Conservation (phyloP, 2,113 vertebrate genomes). For the Nansenia antarctica region DNA sequence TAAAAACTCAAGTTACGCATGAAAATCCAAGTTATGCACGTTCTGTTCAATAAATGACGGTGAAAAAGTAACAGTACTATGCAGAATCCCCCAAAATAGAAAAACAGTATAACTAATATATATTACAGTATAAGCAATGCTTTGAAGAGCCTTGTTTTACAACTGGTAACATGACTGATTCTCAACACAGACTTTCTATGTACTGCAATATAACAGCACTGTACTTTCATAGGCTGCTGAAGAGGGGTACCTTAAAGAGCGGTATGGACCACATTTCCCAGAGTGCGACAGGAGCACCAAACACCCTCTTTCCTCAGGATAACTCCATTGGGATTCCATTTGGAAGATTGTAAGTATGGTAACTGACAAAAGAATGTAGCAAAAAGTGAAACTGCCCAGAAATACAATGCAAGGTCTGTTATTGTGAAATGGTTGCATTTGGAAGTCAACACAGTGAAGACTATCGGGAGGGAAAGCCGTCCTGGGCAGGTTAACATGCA, state of each 20-base stretch:
- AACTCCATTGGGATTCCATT: background rate
- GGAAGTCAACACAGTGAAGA: conserved; percentile 15
- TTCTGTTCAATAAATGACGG: conserved; percentile 3
- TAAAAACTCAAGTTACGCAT: background rate
- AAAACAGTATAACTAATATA: background rate
- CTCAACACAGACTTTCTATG: conserved; percentile 8
- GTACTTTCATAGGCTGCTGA: background rate
- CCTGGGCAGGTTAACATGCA: conserved; percentile 46
- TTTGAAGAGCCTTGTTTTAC: too few relatives aligned
- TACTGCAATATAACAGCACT: background rate
- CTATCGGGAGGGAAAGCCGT: conserved; percentile 4
- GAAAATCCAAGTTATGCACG: background rate
- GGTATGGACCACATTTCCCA: background rate
- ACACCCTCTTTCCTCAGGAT: background rate
- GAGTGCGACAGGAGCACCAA: background rate
- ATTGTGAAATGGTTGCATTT: background rate
- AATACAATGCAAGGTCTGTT: background rate
- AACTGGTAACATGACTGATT: conserved; percentile 8
- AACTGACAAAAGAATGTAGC: too few relatives aligned
- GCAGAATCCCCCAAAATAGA: conserved; percentile 13
- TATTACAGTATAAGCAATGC: too few relatives aligned
- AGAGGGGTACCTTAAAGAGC: background rate
- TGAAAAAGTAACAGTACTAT: conserved; percentile 13
- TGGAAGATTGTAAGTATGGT: background rate
- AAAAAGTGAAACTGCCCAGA: background rate